Base-by-base conservation (phyloP, 1,140 invertebrate species). In the Hirudo medicinalis region DNA sequence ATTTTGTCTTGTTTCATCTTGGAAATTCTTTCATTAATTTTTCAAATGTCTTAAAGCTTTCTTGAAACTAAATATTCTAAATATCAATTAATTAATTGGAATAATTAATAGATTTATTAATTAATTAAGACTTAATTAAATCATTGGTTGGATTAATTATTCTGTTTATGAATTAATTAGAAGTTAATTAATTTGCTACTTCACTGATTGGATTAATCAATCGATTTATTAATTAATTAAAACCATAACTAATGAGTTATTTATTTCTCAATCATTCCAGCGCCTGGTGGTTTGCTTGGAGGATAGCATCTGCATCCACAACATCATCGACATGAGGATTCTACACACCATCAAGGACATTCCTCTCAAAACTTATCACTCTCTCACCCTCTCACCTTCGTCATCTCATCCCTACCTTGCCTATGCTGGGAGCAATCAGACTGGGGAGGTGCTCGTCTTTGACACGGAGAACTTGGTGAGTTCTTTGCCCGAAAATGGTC, bases 251-350 rank as follows among this genome's bases (percentile, higher is more conserved):
- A 57, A 57, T 5, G 2, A 2, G 54, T n/a, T 9, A 9, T 4
- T 57, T 57, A n/a, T 3, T 67, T 69, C 76, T 70, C 29, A 53
- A 55, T 57, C 22, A 74, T 75, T 85, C 6, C 83, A 92, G 88
- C 86, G 96, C 78, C 84, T 99, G 79, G 89, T 99, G 71, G 95
- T 99, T 75, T 98, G 95, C 83, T 83, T 98, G 76, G 94, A 98
- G 83, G 95, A 98, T 81, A 93, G 91, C 71, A 85, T 99, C 72
- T 96, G 96, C 81, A 96, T 99, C 78, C 95, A 99, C 85, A 97
- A 97, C 84, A 96, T 99, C 75, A 87, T 91, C 67, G 94, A 98
- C 81, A 97, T 99, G 95, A 95, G 94, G 84, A 91, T 97, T 43
- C 85, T 98, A 75, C 96, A 99, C 81, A 97, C 92, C 70, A 98